Evolutionary conservation across 2,797 vertebrate genomes (phyloP).

Genomic region (Pseudomugil tenellus): DNA sequence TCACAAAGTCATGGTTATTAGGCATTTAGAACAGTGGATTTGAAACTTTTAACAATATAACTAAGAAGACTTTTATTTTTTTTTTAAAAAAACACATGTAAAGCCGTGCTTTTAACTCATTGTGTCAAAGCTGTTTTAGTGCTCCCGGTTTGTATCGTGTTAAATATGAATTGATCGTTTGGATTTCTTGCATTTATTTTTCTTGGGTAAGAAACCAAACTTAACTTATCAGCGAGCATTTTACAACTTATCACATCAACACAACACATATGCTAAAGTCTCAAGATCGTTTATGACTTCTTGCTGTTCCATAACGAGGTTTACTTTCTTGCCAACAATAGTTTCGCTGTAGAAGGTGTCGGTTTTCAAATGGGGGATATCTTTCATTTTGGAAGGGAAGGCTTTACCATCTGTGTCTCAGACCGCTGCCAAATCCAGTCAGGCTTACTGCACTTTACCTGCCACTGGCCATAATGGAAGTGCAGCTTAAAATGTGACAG

Average conservation of each 20-base stretch:
- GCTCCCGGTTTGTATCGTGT: too few species aligned
- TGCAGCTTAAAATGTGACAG: slow-evolving; percentile 74
- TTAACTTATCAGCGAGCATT: slow-evolving; percentile 15
- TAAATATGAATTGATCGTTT: too few species aligned
- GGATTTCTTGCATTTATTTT: too few species aligned
- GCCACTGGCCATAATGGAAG: slow-evolving; percentile 75
- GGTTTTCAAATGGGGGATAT: slow-evolving; percentile 25
- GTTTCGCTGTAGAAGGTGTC: slow-evolving; percentile 36
- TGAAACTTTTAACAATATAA: background rate
- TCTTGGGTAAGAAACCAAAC: background rate
- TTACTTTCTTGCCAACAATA: slow-evolving; percentile 16
- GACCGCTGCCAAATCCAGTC: slow-evolving; percentile 75
- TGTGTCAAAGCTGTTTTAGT: too few species aligned
- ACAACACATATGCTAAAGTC: slow-evolving; percentile 3
- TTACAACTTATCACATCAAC: slow-evolving; percentile 8
- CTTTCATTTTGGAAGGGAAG: slow-evolving; percentile 53
- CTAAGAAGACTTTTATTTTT: too few species aligned
- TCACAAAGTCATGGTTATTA: background rate
- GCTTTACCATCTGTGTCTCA: slow-evolving; percentile 53
- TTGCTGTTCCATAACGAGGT: slow-evolving; percentile 6
- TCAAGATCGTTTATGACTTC: slow-evolving; percentile 22
- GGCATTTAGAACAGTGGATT: background rate
- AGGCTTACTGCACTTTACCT: slow-evolving; percentile 80
- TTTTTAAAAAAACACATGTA: background rate
- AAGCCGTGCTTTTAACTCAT: background rate